These are phyloP conservation scores for Passer montanus DNA, from an alignment of 2,113 vertebrate species.

Conservation along the genomic window DNA sequence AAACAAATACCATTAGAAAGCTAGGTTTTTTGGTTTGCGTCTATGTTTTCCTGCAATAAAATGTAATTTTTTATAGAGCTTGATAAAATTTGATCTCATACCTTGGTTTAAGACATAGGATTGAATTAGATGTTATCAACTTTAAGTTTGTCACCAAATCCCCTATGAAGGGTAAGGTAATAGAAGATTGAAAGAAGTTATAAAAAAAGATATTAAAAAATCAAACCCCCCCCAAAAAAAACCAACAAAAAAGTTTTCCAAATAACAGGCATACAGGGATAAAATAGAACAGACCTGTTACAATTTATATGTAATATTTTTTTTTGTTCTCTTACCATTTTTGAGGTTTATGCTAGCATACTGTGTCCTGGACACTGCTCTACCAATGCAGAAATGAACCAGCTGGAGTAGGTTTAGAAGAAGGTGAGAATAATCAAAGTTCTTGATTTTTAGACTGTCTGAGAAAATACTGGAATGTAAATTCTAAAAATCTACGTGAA, in stretches of 20 bases:
- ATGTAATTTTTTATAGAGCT: neutral
- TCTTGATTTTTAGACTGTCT: neutral
- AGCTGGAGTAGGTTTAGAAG: neutral
- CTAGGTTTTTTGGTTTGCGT: neutral
- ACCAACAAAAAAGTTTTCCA: neutral
- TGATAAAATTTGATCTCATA: neutral
- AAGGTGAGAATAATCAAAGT: neutral
- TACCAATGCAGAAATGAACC: neutral
- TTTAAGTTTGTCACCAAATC: neutral
- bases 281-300: neutral
- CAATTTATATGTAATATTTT: neutral
- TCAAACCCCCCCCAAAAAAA: fast-evolving
- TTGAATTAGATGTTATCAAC: neutral
- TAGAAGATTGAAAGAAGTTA: neutral
- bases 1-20: neutral
- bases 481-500: neutral
- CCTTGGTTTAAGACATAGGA: neutral
- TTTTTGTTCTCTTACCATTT: neutral
- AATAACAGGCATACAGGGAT: neutral
- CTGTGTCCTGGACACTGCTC: neutral
- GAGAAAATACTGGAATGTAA: neutral
- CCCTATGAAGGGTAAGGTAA: neutral
- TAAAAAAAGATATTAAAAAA: neutral
- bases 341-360: neutral
- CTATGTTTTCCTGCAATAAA: neutral